Base-by-base conservation (phyloP, 1,140 invertebrate genomes). In the Triops cancriformis region DNA sequence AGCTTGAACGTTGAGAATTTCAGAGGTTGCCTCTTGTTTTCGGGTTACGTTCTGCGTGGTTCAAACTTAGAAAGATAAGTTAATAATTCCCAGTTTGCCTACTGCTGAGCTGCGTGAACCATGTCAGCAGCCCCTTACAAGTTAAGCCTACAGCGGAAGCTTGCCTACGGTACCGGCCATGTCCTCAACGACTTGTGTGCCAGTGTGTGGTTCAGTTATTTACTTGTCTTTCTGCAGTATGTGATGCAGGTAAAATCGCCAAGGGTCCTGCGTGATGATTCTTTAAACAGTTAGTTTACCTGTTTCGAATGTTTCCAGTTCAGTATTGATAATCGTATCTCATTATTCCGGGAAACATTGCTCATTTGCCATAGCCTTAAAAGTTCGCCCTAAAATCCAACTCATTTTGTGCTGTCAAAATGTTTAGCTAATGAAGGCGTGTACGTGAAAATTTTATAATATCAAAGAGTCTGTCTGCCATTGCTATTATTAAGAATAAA, bases 181-280 rank as follows among this genome's bases (percentile, higher is more conserved):
- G 88, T 97, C 72, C 91, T 94, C 82, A 97, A 97, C 86, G 95
- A 97, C 84, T 86, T 97, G 1, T 92, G 93, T 81, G 93, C 94
- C 0, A 91, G 93, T 1, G 94, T 97, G 90, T 97, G 95, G 95
- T 97, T 97, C 85, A 94, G 93, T 0, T 98, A 97, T 84, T 90
- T 94, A 73, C 87, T 97, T 80, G 89, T 97, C 78, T 97, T 93
- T 85, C 88, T 95, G 23, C 92, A 96, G 85, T 89, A 92, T 79
- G 92, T 96, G 9, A 81, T 86, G 11, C 12, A 81, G 41, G 86
- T 89, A 80, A 81, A 72, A 72, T 6, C 11, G n/a, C 28, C 7
- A 37, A 37, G 31, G 31, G 7, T 4, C 26, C 9, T 72, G 12
- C 4, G 23, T 1, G 26, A 11, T 72, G n/a, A 72, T 31, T 74